Conservation (phyloP, 2,113 vertebrate species). For the Hyperoodon ampullatus region DNA sequence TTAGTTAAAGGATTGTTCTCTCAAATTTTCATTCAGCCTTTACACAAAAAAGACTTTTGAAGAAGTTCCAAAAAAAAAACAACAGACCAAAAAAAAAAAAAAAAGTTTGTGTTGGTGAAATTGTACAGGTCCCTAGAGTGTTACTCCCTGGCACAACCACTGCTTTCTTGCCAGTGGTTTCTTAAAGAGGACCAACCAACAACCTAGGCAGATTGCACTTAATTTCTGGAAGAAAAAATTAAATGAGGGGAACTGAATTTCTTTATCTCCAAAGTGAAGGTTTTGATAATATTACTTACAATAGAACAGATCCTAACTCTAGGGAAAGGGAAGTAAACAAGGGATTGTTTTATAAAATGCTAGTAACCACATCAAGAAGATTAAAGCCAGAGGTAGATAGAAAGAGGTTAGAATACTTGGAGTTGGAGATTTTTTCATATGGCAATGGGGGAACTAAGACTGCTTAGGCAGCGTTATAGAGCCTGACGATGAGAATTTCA, state of each 20-base stretch:
- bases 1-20: not conserved
- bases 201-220: not conserved
- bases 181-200: not conserved
- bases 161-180: not conserved
- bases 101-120: not conserved
- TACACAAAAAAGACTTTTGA: not conserved
- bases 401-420: not conserved
- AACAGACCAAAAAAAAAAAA: not conserved
- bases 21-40: not conserved
- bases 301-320: not conserved
- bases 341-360: not conserved
- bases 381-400: not conserved
- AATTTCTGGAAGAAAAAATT: not conserved
- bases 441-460: not conserved
- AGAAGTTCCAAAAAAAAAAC: not conserved
- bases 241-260: not conserved
- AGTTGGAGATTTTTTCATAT: not conserved
- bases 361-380: not conserved
- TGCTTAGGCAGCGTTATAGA: rapidly evolving
- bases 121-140: not conserved
- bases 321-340: not conserved
- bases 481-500: not conserved
- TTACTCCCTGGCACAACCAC: not conserved
- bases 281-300: not conserved
- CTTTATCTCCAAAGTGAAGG: not conserved